Evolutionary conservation across 2,113 vertebrate genomes (phyloP).

Genomic region (Lepisosteus osseus): DNA sequence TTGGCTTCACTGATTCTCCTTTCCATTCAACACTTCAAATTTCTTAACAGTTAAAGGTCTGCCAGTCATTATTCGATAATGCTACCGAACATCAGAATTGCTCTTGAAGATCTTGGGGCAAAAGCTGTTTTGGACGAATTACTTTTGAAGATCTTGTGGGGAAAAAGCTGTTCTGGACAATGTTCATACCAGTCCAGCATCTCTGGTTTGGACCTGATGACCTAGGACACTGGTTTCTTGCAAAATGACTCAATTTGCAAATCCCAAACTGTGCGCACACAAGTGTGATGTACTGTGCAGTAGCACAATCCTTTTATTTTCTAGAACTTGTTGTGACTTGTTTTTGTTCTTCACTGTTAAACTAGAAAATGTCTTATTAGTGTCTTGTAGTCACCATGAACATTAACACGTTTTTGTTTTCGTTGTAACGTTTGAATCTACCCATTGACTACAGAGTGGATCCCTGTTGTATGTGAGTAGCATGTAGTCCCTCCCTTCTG

Average conservation of each 20-base stretch:
- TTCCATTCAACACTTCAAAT: too few species aligned
- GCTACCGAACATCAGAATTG: too few species aligned
- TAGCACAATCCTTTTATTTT: not conserved
- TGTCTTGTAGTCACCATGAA: constrained; percentile 38
- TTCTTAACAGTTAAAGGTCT: too few species aligned
- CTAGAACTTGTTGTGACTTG: constrained; percentile 6
- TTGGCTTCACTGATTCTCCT: too few species aligned
- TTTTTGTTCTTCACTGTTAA: not conserved
- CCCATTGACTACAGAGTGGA: constrained; percentile 68
- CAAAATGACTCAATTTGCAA: not conserved
- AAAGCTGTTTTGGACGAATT: too few species aligned
- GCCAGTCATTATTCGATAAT: too few species aligned
- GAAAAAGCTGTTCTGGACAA: too few species aligned
- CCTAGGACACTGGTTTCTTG: not conserved
- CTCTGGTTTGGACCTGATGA: too few species aligned
- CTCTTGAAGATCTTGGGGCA: too few species aligned
- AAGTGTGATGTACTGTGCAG: not conserved
- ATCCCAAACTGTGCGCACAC: too few species aligned
- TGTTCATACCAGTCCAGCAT: too few species aligned
- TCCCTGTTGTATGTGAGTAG: constrained; percentile 81
- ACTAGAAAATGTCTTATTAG: constrained; percentile 1
- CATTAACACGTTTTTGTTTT: constrained; percentile 54
- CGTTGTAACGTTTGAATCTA: constrained; percentile 57
- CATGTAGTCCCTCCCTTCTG: constrained; percentile 54
- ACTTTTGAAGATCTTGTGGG: too few species aligned